phyloP scores from a whole-genome alignment of 2,113 vertebrate genomes.

The Aepyceros melampus region DNA sequence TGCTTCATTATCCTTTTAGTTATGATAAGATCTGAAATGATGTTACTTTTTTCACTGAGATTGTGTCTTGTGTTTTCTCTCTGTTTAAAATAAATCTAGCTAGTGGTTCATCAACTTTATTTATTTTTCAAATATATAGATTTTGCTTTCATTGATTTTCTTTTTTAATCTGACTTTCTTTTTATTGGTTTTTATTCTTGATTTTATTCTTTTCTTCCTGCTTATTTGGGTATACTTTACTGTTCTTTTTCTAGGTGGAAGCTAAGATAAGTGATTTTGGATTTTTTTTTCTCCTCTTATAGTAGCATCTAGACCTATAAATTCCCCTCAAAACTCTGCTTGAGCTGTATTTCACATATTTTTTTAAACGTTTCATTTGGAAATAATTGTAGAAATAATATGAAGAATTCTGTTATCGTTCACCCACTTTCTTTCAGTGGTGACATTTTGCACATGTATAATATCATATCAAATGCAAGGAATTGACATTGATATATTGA shows the following conservation, averaged over 20 bases:
- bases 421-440: neutral
- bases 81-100: neutral
- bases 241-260: neutral
- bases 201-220: neutral
- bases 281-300: neutral
- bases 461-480: neutral
- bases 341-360: neutral
- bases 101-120: neutral
- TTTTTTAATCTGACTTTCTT: neutral
- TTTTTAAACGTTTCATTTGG: neutral
- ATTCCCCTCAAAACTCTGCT: neutral
- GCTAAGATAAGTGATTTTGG: neutral
- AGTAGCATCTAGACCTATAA: neutral
- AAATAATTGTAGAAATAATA: neutral
- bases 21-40: neutral
- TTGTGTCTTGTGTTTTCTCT: neutral
- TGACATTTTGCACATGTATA: neutral
- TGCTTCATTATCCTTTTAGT: neutral
- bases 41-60: neutral
- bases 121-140: neutral
- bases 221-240: neutral
- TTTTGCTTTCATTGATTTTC: neutral
- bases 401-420: neutral
- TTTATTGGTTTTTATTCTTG: neutral
- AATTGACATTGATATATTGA: neutral